Evolutionary conservation across 1,140 invertebrate genomes (phyloP).

Genomic region (Aphelenchoides besseyi): DNA sequence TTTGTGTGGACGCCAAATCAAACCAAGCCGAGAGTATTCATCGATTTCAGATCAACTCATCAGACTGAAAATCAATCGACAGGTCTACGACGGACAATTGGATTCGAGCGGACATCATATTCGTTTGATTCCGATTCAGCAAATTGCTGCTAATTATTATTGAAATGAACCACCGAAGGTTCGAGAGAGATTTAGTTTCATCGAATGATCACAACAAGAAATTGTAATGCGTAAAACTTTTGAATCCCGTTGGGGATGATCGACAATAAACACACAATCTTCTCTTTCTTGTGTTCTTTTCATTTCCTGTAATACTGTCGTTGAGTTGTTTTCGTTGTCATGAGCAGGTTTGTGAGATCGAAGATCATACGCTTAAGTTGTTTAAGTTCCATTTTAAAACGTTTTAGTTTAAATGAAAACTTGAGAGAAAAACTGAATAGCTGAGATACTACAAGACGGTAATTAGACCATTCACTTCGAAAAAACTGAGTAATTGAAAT

Average conservation of each 20-base stretch:
- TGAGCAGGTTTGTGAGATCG: no score
- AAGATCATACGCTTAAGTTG: no score
- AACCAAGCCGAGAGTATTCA: neutral
- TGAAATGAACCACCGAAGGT: neutral
- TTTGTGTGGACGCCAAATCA: neutral
- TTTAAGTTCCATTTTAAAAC: no score
- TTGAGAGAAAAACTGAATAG: no score
- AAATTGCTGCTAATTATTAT: slow-evolving; percentile 18
- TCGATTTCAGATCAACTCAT: slow-evolving; percentile 34
- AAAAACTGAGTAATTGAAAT: no score
- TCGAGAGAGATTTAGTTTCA: no score
- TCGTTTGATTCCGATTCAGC: slow-evolving; percentile 35
- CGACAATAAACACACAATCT: neutral
- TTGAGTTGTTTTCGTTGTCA: no score
- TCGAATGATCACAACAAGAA: no score
- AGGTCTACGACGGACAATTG: slow-evolving; percentile 38
- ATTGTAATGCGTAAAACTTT: neutral
- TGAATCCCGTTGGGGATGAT: neutral
- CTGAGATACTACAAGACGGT: no score
- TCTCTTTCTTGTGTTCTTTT: neutral
- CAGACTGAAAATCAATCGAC: slow-evolving; percentile 38
- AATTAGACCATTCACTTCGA: no score
- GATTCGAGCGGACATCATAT: slow-evolving; percentile 36
- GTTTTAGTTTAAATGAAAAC: no score
- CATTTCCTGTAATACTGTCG: no score